Evolutionary conservation across 2,888 invertebrate genomes (phyloP).

Genomic region (Listrodromus nycthemerus): DNA sequence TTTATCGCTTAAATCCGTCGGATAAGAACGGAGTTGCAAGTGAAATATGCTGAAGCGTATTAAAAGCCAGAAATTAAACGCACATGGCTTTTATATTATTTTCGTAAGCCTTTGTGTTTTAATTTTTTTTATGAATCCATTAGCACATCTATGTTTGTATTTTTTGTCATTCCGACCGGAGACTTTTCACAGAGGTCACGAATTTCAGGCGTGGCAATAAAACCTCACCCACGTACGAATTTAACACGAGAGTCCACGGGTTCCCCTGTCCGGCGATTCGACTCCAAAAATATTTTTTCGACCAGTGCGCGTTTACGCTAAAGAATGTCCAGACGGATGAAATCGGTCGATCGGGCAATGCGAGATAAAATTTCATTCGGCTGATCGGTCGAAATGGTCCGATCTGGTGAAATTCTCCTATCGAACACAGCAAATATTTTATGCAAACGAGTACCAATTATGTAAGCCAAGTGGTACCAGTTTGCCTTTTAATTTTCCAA

Average conservation of each 20-base stretch:
- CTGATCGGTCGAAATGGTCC: background rate
- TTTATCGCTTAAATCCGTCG: background rate
- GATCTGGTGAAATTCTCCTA: too few relatives aligned
- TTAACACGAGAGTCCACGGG: background rate
- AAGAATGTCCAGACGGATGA: background rate
- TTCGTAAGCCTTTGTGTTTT: background rate
- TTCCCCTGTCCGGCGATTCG: background rate
- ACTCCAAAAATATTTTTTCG: constrained; percentile 4
- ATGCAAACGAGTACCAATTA: too few relatives aligned
- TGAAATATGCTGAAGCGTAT: background rate
- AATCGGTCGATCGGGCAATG: background rate
- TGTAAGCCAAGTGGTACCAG: too few relatives aligned
- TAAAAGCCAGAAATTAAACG: background rate
- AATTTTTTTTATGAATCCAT: background rate
- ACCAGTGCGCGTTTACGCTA: background rate
- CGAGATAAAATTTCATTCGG: background rate
- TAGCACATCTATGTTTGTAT: background rate
- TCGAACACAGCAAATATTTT: too few relatives aligned
- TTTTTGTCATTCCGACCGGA: constrained; percentile 5
- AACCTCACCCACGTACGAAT: constrained; percentile 4
- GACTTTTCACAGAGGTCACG: constrained; percentile 23
- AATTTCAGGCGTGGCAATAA: constrained; percentile 10
- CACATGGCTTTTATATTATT: background rate
- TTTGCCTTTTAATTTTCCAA: too few relatives aligned
- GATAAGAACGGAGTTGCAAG: background rate